Base-by-base conservation (phyloP, 2,888 invertebrate genomes). In the Alsophila aescularia region DNA sequence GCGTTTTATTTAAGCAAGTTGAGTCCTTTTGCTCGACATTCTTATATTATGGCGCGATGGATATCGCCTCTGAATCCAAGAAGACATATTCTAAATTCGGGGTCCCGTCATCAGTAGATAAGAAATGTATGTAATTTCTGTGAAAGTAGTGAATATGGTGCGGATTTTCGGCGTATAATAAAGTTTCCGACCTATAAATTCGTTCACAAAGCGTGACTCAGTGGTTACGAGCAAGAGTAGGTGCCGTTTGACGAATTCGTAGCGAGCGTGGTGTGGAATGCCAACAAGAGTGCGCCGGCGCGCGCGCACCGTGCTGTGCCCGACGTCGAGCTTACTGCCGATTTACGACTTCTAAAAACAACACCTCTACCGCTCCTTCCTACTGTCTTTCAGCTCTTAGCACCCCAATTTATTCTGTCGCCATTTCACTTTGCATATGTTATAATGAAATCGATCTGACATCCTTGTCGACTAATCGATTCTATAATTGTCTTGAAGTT, bases 281-380 rank as follows among this genome's bases (percentile, higher is more conserved):
- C 72, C 67, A 68, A 73, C 64, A 72, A 63, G 60, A 66, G 60
- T 63, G 56, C 56, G 55, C 37, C 50, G 62, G 58, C 60, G 55
- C 37, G 45, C 60, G 58, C 60, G 58, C 63, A 56, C 47, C 43
- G 62, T 56, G 59, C 62, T 58, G 50, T 41, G 45, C 50, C 21
- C 44, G 64, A 64, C 68, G 73, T 64, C 62, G 70, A 68, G 67
- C 73, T 75, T 70, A 73, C 65, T 61, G 66, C 58, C 72, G 71
- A 79, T 77, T 81, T 79, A 79, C 69, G 75, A 77, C 67, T 64
- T 73, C 71, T 77, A 73, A 60, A 74, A 79, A 76, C 74, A 72
- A 69, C 69, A 58, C 51, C 54, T 58, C 52, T 51, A 56, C 67
- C 67, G 64, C 69, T 64, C 64, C 63, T 69, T 64, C 64, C 60